Conservation (phyloP, 2,888 invertebrate genomes). For the Diploptera punctata region DNA sequence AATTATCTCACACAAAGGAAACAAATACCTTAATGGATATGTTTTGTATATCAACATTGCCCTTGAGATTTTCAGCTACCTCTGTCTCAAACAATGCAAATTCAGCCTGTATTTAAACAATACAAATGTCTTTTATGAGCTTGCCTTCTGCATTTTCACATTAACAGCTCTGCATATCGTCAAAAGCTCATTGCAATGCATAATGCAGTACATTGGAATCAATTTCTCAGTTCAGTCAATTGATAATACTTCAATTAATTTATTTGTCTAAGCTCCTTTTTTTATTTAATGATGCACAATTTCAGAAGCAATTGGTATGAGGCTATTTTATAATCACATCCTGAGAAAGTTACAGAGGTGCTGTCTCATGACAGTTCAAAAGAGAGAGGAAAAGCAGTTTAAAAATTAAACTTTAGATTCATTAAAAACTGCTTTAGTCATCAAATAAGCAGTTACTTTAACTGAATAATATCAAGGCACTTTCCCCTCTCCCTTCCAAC, state of each 20-base stretch:
- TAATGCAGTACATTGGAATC: not conserved
- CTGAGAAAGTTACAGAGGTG: constrained; percentile 7
- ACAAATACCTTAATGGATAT: constrained; percentile 2
- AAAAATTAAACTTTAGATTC: not conserved
- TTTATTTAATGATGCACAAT: not conserved
- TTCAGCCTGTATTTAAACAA: not conserved
- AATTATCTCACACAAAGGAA: constrained; percentile 1
- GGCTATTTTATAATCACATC: constrained; percentile 1
- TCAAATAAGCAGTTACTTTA: not conserved
- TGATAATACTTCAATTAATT: too few relatives aligned
- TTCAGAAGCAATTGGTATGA: not conserved
- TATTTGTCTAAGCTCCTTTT: too few relatives aligned
- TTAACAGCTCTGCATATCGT: not conserved
- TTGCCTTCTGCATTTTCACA: not conserved
- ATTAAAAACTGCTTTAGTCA: not conserved
- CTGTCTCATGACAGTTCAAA: constrained; percentile 11
- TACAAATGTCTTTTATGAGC: constrained; percentile 6
- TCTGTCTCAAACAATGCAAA: too few relatives aligned
- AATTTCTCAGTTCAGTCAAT: not conserved
- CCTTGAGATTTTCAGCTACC: not conserved
- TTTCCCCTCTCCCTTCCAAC: constrained; percentile 18
- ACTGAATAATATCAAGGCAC: not conserved
- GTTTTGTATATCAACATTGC: not conserved
- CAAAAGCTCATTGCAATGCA: too few relatives aligned
- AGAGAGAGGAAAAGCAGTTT: constrained; percentile 12